phyloP scores from a whole-genome alignment of 2,888 invertebrate species.

The Pandemis cinnamomeana region DNA sequence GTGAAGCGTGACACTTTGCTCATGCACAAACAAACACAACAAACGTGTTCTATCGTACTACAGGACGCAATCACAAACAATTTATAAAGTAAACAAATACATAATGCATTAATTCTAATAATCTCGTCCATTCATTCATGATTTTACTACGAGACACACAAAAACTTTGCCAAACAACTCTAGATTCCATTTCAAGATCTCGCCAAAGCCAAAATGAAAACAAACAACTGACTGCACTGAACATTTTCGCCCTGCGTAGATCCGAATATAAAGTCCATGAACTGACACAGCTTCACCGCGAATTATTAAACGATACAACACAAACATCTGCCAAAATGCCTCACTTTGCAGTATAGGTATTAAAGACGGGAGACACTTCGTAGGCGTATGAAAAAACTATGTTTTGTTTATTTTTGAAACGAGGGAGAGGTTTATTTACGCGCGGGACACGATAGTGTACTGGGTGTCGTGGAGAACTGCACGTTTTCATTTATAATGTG shows the following conservation, averaged over 20 bases:
- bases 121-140: constrained; percentile 53
- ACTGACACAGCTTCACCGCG: constrained; percentile 57
- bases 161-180: constrained; percentile 64
- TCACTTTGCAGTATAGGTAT: constrained; percentile 51
- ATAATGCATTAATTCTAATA: neutral
- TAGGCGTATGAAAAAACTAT: constrained; percentile 48
- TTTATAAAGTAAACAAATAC: neutral
- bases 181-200: constrained; percentile 74
- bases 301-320: constrained; percentile 54
- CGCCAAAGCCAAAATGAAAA: constrained; percentile 77
- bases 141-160: constrained; percentile 59
- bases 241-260: constrained; percentile 57
- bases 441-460: constrained; percentile 8
- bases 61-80: neutral
- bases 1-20: constrained; percentile 8
- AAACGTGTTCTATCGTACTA: constrained; percentile 2
- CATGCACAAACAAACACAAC: constrained; percentile 26
- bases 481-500: constrained; percentile 38
- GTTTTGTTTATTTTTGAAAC: constrained; percentile 44
- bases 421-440: constrained; percentile 33
- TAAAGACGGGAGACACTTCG: constrained; percentile 52
- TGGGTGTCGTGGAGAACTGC: constrained; percentile 15
- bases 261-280: constrained; percentile 62
- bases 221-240: constrained; percentile 72
- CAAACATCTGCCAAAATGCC: constrained; percentile 59